Conservation (phyloP, 1,140 invertebrate species). For the Zaprionus taronus region DNA sequence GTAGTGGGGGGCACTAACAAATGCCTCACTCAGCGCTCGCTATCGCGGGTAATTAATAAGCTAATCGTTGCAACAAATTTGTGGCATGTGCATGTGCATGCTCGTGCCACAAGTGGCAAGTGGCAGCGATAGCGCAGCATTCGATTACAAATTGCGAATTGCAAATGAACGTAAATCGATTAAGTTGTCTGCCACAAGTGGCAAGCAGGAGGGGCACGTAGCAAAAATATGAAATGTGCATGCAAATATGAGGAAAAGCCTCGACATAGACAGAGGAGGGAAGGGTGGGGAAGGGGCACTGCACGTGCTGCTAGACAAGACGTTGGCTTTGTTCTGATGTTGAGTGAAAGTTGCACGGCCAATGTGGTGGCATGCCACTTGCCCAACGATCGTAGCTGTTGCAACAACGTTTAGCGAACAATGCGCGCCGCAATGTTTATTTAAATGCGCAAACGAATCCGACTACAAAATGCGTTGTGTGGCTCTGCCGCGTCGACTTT, state of each 20-base stretch:
- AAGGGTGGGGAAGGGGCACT: slow-evolving; percentile 5
- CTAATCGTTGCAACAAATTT: slow-evolving; percentile 82
- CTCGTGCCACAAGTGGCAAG: slow-evolving; percentile 11
- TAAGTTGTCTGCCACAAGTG: slow-evolving; percentile 62
- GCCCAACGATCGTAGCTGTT: background rate
- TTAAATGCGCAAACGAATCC: slow-evolving; percentile 73
- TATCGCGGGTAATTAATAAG: slow-evolving; percentile 80
- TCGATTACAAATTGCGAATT: slow-evolving; percentile 75
- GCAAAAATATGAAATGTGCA: slow-evolving; percentile 75
- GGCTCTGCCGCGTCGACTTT: slow-evolving; percentile 10
- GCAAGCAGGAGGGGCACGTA: slow-evolving; percentile 10
- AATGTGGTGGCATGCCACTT: slow-evolving; percentile 37
- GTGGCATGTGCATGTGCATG: slow-evolving; percentile 68
- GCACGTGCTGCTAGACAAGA: slow-evolving; percentile 70
- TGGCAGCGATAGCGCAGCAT: slow-evolving; percentile 23
- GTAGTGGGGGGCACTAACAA: slow-evolving; percentile 30
- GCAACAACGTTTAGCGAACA: slow-evolving; percentile 58
- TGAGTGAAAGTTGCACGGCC: slow-evolving; percentile 65
- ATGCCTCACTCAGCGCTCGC: slow-evolving; percentile 60
- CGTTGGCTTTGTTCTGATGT: slow-evolving; percentile 67
- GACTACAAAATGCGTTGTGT: slow-evolving; percentile 70
- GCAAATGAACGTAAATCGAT: slow-evolving; percentile 80
- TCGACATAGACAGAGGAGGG: background rate
- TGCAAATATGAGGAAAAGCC: slow-evolving; percentile 64
- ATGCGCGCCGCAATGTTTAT: slow-evolving; percentile 72